Conservation (phyloP, 2,113 vertebrate species). For the Sinocyclocheilus anophthalmus region DNA sequence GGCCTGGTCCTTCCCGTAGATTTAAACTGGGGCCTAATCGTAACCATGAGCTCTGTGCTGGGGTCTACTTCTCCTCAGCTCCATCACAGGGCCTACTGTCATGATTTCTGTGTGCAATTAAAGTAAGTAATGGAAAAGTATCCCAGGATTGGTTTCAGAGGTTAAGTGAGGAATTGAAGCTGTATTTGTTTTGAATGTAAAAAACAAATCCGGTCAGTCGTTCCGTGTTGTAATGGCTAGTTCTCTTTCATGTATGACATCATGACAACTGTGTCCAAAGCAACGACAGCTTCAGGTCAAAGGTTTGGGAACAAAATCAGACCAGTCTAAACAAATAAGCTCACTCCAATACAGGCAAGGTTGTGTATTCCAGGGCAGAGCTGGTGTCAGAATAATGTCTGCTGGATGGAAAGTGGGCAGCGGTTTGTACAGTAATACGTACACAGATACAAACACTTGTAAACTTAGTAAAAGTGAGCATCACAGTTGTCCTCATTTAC, state of each 20-base stretch:
- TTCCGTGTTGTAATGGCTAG: slow-evolving; percentile 19
- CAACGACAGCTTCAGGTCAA: slow-evolving; percentile 21
- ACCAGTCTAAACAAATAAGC: slow-evolving; percentile 41
- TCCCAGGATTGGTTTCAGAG: not conserved
- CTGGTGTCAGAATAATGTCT: slow-evolving; percentile 14
- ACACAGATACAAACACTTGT: not conserved
- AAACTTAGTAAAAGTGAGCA: not conserved
- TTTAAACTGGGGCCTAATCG: not conserved
- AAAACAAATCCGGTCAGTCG: slow-evolving; percentile 5
- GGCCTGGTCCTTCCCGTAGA: slow-evolving; percentile 22
- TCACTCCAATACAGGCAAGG: not conserved
- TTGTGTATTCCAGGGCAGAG: slow-evolving; percentile 6
- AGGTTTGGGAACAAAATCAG: not conserved
- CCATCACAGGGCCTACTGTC: not conserved
- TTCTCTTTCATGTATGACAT: not conserved
- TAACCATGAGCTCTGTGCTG: slow-evolving; percentile 8
- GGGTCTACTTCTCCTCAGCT: slow-evolving; percentile 35
- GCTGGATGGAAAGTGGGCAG: slow-evolving; percentile 5
- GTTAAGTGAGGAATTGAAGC: slow-evolving; percentile 6
- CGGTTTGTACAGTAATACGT: not conserved
- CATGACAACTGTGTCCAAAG: not conserved
- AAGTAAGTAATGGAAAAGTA: not conserved
- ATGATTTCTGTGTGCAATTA: not conserved
- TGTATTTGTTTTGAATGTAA: slow-evolving; percentile 15
- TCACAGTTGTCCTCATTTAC: not conserved